Evolutionary conservation across 2,888 invertebrate genomes (phyloP), one percentile per base, ranked within the genome.

Genomic region (Thecocarcelia acutangulata): DNA sequence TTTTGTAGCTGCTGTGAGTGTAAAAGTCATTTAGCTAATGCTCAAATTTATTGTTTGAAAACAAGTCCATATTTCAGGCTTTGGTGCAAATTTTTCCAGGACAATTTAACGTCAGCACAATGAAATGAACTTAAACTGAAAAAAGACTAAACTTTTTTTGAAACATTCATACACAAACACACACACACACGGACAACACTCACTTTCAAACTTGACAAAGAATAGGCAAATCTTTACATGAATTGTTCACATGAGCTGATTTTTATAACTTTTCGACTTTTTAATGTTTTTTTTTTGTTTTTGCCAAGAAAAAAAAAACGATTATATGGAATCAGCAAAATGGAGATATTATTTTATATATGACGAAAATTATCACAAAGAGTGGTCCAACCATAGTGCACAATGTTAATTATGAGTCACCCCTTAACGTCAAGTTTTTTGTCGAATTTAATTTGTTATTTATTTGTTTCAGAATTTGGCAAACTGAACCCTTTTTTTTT

Each of bases 31-130:
- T 83, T 83, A 83, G 83, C 84, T 85, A 85, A 85, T 85, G 84
- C 85, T 66, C 56, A 79, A 85, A 85, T 85, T 85, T 85, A 85
- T 85, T 85, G 84, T 85, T 85, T 76, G 83, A 85, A 85, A 85
- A 85, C 85, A 85, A 83, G 81, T 83, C 83, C 76, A 85, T 85
- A 84, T 83, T 84, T 85, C 85, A 85, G 78, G 84, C 84, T 85
- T 85, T 85, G 75, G 69, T 83, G 77, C 72, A 79, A 83, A 80
- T 79, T 59, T 78, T 73, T 54, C 33, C 54, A 44, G 63, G 80
- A 68, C 75, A 69, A 72, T 64, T 68, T 63, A 79, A 69, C 59
- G 83, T 83, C 80, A 80, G 80, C 80, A 80, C 58, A 80, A 80
- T 73, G 69, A 72, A 75, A 54, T 70, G 50, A 64, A 66, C 58